Percentiles rank a stretch among this genome's conserved stretches.
These are phyloP conservation scores for Porites divaricata DNA, from an alignment of 92 coral and sea anemone genomes.

Conservation along the genomic window DNA sequence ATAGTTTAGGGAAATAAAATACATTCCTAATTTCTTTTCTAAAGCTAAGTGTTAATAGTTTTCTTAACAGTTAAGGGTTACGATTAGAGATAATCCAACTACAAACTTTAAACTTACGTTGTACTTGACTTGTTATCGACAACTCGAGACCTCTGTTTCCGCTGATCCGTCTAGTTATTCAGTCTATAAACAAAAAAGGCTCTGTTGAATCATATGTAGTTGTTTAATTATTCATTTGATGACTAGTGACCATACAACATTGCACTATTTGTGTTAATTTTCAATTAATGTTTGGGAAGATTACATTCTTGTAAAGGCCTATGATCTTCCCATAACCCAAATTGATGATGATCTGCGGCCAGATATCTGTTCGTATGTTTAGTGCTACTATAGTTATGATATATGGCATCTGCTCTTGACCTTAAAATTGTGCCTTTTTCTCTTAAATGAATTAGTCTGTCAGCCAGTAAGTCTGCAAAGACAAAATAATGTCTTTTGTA, in stretches of 20 bases:
- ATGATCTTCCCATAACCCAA: neutral
- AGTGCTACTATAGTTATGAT: neutral
- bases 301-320: too few relatives aligned
- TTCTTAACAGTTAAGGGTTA: neutral
- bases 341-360: neutral
- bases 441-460: neutral
- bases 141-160: neutral
- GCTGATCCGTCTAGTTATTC: neutral
- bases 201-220: neutral
- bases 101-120: neutral
- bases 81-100: neutral
- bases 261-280: neutral
- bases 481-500: neutral
- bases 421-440: neutral
- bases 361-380: neutral
- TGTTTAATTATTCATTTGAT: conserved; percentile 21
- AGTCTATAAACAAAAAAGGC: neutral
- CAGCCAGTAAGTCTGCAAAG: neutral
- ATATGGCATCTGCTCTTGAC: neutral
- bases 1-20: neutral
- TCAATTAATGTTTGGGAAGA: neutral
- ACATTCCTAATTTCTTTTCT: neutral
- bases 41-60: neutral
- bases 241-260: neutral
- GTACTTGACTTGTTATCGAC: neutral